These are phyloP conservation scores for Leptatherina wallacei DNA, from an alignment of 2,797 vertebrate species.

Conservation along the genomic window DNA sequence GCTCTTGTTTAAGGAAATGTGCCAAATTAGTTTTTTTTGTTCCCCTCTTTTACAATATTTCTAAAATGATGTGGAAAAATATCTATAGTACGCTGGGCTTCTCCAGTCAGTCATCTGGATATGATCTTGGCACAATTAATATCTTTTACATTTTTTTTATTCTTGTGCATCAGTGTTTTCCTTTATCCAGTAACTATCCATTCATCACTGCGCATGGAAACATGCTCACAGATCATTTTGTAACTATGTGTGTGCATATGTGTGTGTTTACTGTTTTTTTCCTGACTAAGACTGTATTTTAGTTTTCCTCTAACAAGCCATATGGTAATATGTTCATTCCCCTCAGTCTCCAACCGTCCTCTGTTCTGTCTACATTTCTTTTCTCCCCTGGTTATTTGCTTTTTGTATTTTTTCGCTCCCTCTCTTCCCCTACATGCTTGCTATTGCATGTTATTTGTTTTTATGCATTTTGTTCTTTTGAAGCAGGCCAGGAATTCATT, in stretches of 20 bases:
- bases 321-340: slow-evolving; percentile 51
- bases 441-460: slow-evolving; percentile 9
- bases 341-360: slow-evolving; percentile 15
- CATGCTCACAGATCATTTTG: background rate
- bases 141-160: background rate
- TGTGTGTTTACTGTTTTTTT: background rate
- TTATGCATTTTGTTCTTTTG: slow-evolving; percentile 20
- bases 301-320: slow-evolving; percentile 35
- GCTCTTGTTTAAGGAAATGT: background rate
- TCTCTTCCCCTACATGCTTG: background rate
- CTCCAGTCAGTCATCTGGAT: background rate
- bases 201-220: background rate
- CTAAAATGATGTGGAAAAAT: background rate
- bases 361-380: slow-evolving; percentile 13
- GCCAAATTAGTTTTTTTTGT: background rate
- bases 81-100: background rate
- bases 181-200: background rate
- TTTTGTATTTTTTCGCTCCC: slow-evolving; percentile 9
- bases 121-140: background rate
- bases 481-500: slow-evolving; percentile 36
- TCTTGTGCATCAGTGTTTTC: background rate
- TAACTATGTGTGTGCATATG: background rate
- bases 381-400: slow-evolving; percentile 17
- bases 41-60: background rate
- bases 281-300: slow-evolving; percentile 39